Base-by-base conservation (phyloP, 2,797 vertebrate genomes). In the Crenuchus spilurus region DNA sequence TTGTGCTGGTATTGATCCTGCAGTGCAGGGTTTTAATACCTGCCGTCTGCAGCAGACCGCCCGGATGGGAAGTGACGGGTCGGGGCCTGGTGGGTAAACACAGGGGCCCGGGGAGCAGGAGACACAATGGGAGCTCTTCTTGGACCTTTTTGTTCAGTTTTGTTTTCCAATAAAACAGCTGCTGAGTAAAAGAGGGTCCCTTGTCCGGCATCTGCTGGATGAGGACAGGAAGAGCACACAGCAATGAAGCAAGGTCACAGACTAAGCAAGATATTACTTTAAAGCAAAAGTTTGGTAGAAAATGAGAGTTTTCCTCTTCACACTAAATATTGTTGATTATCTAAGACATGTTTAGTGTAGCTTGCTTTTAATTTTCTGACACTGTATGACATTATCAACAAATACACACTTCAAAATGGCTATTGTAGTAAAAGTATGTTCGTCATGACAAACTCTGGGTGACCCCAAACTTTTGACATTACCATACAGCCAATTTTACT, bases 1-100 rank as follows among this genome's bases (percentile, higher is more conserved):
- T 91, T 93, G 92, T 93, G 90, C 85, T 26, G 82, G 81, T 93
- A 94, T 94, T 90, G 92, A 94, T 94, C 90, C 85, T 77, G 8
- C 79, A 82, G 83, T 84, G 88, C 85, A 80, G 87, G 86, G 78
- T 88, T 85, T 91, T 90, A 86, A 91, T 91, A 93, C 90, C 90
- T 92, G 91, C 84, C 87, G 87, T 87, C 84, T 48, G 69, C 66
- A 84, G 88, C 68, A 37, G 66, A 82, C 82, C 81, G 66, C 84
- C 86, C 84, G 85, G 70, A 87, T 93, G 91, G 92, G 91, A 89
- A 88, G 90, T 91, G 90, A 89, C 85, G 79, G 73, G 84, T 87
- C 81, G 70, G 85, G 86, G 87, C 91, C 87, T 89, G 88, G 84
- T 83, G 87, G 73, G 85, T 88, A 89, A 88, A 89, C 83, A 69